Evolutionary conservation across 92 coral and sea anemone genomes (phyloP).

Genomic region (Parazoanthus swiftii): DNA sequence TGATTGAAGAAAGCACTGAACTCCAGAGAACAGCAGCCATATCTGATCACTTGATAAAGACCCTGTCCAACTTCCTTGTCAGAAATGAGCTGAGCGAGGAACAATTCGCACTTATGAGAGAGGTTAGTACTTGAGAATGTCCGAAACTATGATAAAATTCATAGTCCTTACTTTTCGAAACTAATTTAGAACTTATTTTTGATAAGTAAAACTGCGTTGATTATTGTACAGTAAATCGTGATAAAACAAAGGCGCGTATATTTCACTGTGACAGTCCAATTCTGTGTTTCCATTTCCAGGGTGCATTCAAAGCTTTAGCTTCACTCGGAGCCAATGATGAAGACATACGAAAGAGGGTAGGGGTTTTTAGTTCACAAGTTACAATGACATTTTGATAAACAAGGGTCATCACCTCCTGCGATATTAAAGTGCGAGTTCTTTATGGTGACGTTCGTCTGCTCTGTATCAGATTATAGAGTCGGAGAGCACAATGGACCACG

Average conservation of each 20-base stretch:
- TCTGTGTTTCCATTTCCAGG: constrained; percentile 43
- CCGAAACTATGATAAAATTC: neutral
- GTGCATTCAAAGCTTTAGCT: constrained; percentile 95
- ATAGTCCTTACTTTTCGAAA: neutral
- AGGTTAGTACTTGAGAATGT: constrained; percentile 48
- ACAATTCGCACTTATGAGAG: constrained; percentile 93
- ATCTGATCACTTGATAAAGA: constrained; percentile 93
- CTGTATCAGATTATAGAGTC: constrained; percentile 80
- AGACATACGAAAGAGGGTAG: constrained; percentile 91
- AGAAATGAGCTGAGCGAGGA: constrained; percentile 86
- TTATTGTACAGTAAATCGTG: too few species aligned
- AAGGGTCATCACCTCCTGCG: neutral
- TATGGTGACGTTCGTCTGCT: neutral
- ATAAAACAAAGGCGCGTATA: neutral
- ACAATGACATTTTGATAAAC: neutral
- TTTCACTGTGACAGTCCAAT: neutral
- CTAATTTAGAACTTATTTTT: too few species aligned
- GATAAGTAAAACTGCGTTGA: neutral
- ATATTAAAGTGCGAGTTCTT: neutral
- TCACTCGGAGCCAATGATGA: constrained; percentile 98
- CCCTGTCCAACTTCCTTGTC: constrained; percentile 82
- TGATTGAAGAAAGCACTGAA: constrained; percentile 88
- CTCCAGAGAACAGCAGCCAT: constrained; percentile 96
- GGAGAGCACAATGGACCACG: constrained; percentile 95
- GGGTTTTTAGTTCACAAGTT: neutral